Evolutionary conservation across 2,888 invertebrate species (phyloP).

Genomic region (Sarcophaga variegata): DNA sequence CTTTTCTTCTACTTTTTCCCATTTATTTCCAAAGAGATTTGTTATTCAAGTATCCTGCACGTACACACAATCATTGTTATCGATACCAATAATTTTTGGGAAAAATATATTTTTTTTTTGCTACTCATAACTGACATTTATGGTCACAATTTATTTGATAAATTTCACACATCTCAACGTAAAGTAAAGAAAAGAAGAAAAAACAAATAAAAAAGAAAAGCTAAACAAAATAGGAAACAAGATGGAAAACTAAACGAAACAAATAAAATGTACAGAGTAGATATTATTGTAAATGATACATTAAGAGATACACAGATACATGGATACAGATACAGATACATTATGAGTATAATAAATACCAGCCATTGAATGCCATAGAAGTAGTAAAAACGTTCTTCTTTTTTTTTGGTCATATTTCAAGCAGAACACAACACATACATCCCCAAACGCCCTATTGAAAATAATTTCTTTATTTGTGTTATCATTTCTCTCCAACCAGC

Average conservation of each 20-base stretch:
- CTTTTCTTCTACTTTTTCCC: background rate
- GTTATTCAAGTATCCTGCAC: background rate
- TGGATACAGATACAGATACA: conserved; percentile 13
- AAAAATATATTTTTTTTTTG: conserved; percentile 49
- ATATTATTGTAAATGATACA: conserved; percentile 54
- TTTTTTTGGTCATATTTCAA: background rate
- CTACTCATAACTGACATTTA: conserved; percentile 62
- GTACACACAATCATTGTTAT: conserved; percentile 24
- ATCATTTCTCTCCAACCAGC: no score
- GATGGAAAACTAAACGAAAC: no score
- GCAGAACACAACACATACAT: background rate
- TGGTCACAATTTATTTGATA: conserved; percentile 61
- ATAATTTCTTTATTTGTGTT: background rate
- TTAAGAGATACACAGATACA: background rate
- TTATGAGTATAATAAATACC: background rate
- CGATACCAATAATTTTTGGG: conserved; percentile 46
- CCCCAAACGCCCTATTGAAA: background rate
- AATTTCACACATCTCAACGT: conserved; percentile 58
- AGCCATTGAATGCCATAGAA: background rate
- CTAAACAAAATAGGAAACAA: background rate
- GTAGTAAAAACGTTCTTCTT: background rate
- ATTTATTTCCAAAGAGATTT: background rate
- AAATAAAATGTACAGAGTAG: conserved; percentile 29
- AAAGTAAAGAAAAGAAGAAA: conserved; percentile 6
- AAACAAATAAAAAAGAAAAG: conserved; percentile 16